Conservation (phyloP, 2,797 vertebrate genomes). For the Sylvilagus floridanus region DNA sequence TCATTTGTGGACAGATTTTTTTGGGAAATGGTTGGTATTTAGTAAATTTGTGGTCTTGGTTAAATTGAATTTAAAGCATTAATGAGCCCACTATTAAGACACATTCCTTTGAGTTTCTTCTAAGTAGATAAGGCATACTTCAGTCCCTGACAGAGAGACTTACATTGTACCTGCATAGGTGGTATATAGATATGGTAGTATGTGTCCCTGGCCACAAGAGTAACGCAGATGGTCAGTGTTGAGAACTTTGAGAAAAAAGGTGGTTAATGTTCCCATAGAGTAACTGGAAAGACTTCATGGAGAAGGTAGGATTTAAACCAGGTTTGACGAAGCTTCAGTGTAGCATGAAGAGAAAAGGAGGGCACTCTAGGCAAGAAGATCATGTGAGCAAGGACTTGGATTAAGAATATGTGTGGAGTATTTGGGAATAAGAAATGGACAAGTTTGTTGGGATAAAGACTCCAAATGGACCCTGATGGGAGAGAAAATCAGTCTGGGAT, state of each 20-base stretch:
- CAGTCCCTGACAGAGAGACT: background rate
- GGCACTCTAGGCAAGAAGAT: background rate
- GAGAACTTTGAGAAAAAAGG: slow-evolving; percentile 6
- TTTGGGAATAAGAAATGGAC: background rate
- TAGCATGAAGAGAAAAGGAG: background rate
- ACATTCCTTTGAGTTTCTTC: background rate
- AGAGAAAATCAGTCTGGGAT: background rate
- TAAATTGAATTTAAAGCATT: slow-evolving; percentile 26
- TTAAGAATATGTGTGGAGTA: background rate
- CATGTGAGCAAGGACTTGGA: background rate
- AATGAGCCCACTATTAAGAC: background rate
- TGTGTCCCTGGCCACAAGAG: background rate
- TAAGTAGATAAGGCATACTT: background rate
- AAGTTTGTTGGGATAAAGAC: background rate
- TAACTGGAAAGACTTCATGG: background rate
- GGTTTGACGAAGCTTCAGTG: background rate
- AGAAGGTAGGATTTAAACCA: background rate
- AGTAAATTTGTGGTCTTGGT: background rate
- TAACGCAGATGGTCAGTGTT: background rate
- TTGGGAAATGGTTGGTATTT: slow-evolving; percentile 10
- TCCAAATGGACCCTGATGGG: background rate
- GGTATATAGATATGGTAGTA: background rate
- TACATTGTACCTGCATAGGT: background rate
- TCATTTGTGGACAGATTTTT: background rate
- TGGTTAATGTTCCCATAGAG: background rate